phyloP scores from a whole-genome alignment of 2,113 vertebrate species.

The Hemiscyllium ocellatum region DNA sequence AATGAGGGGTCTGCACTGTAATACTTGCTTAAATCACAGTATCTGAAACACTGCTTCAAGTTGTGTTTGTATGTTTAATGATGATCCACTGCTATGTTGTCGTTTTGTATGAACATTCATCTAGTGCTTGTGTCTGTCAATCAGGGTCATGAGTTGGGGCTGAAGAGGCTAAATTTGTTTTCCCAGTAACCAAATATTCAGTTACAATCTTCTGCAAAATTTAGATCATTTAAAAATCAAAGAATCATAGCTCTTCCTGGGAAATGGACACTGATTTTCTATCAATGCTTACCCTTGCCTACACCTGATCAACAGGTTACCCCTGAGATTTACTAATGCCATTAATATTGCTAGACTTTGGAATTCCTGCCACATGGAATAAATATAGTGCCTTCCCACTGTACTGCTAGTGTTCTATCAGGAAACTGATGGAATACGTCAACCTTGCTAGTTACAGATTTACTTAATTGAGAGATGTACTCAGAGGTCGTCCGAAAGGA shows the following conservation, averaged over 20 bases:
- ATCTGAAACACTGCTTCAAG: background rate
- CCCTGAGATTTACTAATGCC: background rate
- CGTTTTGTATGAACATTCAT: background rate
- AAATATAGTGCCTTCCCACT: background rate
- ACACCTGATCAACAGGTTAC: background rate
- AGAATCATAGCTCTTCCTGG: background rate
- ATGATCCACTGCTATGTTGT: background rate
- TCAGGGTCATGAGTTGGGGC: background rate
- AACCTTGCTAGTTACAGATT: background rate
- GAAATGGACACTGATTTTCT: background rate
- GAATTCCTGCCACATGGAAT: background rate
- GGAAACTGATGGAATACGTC: background rate
- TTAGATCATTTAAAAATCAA: background rate
- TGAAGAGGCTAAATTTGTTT: background rate
- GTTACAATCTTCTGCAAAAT: background rate
- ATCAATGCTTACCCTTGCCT: background rate
- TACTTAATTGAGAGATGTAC: background rate
- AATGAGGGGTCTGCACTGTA: background rate
- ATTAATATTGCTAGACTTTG: background rate
- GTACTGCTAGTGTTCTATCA: background rate
- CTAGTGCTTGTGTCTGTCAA: background rate
- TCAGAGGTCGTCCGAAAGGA: background rate
- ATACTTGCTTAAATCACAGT: background rate
- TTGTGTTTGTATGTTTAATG: background rate
- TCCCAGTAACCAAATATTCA: background rate